Evolutionary conservation across 2,797 vertebrate species (phyloP), one percentile per base, ranked within the genome.

Genomic region (Halcyon chelicuti): DNA sequence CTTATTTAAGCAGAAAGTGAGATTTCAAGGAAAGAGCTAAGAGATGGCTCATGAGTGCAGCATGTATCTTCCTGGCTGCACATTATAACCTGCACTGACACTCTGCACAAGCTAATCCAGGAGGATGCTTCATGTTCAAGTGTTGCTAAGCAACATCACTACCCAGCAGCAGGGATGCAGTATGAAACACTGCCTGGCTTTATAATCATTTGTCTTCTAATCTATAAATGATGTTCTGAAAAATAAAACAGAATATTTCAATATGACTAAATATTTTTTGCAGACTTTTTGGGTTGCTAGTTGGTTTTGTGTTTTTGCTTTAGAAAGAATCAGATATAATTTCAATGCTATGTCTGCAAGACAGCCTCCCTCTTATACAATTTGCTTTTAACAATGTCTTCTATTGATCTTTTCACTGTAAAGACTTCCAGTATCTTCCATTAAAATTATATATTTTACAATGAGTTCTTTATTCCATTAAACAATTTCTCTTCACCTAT

Each of bases 131-230:
- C 88, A 12, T 95, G 93, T 90, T 78, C 86, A 83, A 83, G 46
- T 58, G 97, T 98, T 98, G 97, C 98, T 97, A 97, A 93, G 98
- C 97, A 98, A 98, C 97, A 12, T 88, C 95, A 94, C 81, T 93
- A 87, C 39, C 82, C 96, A 96, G 94, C 81, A 97, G 77, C 83
- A 93, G 66, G 72, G 89, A 97, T 96, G 96, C 86, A 88, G 55
- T 60, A 83, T 67, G 91, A 97, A 96, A 75, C 81, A 81, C 88
- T 91, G 78, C 63, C 83, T 87, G 80, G 42, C 55, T 93, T 96
- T 90, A 93, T 91, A 94, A 90, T 61, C 18, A 79, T 95, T 97
- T 96, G 87, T 91, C 94, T 92, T 96, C 76, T 94, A 93, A 93
- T 90, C 94, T 97, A 79, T 84, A 95, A 90, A 91, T 54, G 20